Evolutionary conservation across 2,113 vertebrate genomes (phyloP).

Genomic region (Formicarius rufipectus): DNA sequence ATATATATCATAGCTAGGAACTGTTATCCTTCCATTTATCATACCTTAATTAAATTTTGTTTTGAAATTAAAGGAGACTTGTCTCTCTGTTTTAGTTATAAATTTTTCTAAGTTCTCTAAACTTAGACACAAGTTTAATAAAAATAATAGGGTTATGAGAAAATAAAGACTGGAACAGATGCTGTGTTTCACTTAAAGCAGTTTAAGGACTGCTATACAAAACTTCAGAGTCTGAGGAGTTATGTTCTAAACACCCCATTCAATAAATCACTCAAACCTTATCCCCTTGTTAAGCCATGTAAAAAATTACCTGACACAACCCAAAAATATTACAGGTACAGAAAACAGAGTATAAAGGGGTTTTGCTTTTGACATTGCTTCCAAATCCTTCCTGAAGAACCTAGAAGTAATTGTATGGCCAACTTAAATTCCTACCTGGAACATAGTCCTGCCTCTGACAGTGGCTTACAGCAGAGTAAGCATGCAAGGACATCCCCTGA

Average conservation of each 20-base stretch:
- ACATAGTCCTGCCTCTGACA: not conserved
- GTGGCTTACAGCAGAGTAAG: not conserved
- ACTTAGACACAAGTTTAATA: no score
- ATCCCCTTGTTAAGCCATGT: not conserved
- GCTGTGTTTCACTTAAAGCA: not conserved
- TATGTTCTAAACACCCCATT: not conserved
- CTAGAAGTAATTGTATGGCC: not conserved
- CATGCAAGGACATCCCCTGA: fast-evolving
- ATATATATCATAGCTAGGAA: no score
- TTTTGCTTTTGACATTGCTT: not conserved
- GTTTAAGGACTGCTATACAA: not conserved
- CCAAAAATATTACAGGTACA: not conserved
- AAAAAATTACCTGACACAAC: not conserved
- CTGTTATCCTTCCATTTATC: no score
- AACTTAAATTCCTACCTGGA: not conserved
- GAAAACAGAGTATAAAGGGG: not conserved
- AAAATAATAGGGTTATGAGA: not conserved
- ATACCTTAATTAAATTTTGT: no score
- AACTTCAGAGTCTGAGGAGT: not conserved
- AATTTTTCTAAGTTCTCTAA: no score
- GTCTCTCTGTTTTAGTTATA: no score
- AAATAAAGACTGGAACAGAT: not conserved
- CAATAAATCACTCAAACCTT: not conserved
- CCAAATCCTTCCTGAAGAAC: not conserved
- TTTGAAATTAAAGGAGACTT: no score